These are phyloP conservation scores for Tragelaphus imberbis DNA, from an alignment of 2,113 vertebrate genomes.

Conservation along the genomic window DNA sequence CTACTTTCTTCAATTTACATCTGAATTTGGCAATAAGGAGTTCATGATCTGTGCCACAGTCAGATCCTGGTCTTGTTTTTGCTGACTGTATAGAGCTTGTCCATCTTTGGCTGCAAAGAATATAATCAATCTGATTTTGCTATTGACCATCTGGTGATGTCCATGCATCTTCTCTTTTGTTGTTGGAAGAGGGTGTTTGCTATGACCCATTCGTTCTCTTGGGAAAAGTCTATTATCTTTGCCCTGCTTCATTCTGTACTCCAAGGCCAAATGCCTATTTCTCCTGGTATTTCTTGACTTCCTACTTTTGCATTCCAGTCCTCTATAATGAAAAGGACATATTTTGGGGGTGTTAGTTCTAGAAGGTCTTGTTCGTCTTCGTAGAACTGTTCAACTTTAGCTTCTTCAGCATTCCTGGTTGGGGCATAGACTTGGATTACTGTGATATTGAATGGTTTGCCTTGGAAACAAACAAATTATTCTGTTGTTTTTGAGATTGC, in stretches of 20 bases:
- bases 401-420: neutral
- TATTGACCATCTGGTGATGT: neutral
- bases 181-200: neutral
- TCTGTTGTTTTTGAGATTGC: neutral
- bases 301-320: neutral
- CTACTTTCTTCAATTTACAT: neutral
- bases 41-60: neutral
- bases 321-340: neutral
- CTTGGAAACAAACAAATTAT: neutral
- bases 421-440: neutral
- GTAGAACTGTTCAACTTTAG: neutral
- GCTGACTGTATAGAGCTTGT: neutral
- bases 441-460: neutral
- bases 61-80: neutral
- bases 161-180: neutral
- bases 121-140: neutral
- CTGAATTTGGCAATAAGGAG: neutral
- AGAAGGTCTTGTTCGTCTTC: neutral
- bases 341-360: neutral
- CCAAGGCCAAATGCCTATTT: neutral
- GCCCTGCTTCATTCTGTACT: neutral
- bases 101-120: neutral
- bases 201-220: neutral
- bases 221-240: neutral
- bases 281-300: neutral